These are phyloP conservation scores for Hirtodrosophila confusa DNA, from an alignment of 2,888 invertebrate species.

Conservation along the genomic window DNA sequence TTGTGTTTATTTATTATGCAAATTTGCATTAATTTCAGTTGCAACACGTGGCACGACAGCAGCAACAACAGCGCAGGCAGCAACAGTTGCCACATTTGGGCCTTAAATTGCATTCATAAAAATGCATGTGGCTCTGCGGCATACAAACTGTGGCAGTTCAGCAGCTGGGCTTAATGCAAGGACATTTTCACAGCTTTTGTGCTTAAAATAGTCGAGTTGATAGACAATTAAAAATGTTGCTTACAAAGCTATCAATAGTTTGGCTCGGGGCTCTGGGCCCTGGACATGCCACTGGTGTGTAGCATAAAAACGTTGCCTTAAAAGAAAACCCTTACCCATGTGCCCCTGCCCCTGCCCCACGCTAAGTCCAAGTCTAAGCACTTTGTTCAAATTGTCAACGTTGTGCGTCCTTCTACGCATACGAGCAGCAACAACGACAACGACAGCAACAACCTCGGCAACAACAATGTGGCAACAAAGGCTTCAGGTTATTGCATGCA, in stretches of 20 bases:
- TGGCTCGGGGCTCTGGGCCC: constrained; percentile 3
- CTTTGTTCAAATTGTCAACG: constrained; percentile 77
- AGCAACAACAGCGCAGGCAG: constrained; percentile 11
- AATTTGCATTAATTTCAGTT: constrained; percentile 75
- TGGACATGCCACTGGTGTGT: constrained; percentile 1
- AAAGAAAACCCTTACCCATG: constrained; percentile 7
- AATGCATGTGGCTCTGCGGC: constrained; percentile 48
- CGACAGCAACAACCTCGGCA: constrained; percentile 59
- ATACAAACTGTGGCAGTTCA: constrained; percentile 22
- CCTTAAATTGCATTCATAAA: constrained; percentile 59
- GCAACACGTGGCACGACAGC: constrained; percentile 61
- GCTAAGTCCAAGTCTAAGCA: constrained; percentile 55
- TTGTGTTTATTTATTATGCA: constrained; percentile 75
- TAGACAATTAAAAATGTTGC: constrained; percentile 76
- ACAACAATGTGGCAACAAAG: constrained; percentile 76
- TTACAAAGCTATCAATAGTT: constrained; percentile 69
- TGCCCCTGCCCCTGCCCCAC: neutral
- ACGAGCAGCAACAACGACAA: constrained; percentile 36
- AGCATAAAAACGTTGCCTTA: constrained; percentile 17
- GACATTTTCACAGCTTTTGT: constrained; percentile 63
- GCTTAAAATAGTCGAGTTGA: constrained; percentile 63
- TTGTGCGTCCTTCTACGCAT: constrained; percentile 75
- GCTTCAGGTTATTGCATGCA: constrained; percentile 79
- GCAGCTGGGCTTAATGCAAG: constrained; percentile 51
- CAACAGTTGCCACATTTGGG: constrained; percentile 41